Evolutionary conservation across 2,797 vertebrate species (phyloP), one percentile per base, ranked within the genome.

Genomic region (Loris lydekkerianus): DNA sequence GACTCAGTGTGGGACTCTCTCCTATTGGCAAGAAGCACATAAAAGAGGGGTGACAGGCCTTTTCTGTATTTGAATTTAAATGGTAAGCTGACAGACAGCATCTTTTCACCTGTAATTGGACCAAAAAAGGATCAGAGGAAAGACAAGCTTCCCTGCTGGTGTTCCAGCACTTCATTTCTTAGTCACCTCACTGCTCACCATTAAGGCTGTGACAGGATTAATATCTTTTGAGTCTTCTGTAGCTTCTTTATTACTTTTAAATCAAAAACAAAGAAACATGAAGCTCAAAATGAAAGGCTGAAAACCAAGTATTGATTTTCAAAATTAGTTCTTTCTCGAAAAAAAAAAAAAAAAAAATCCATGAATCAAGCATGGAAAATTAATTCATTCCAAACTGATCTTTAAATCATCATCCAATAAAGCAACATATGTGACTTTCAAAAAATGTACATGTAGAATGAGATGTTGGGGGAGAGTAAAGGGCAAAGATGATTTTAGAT

Each of bases 71-170:
- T 95, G 56, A 94, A 93, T 87, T 73, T 78, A 91, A 93, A 90
- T 14, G 70, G 84, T 56, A 93, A 31, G 17, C 72, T 89, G 78
- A 91, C 94, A 96, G 60, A 77, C 21, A 85, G 46, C 72, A 95
- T 80, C 91, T 94, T 97, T 92, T 85, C 86, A 95, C 83, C 67
- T 95, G 46, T 95, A 95, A 96, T 76, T 97, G 78, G 34, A 61
- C 31, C 20, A 63, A 65, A 70, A 87, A 80, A 76, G 27, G 40
- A 46, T 34, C 34, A 53, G n/a, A n/a, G 27, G 21, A 76, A 25
- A 72, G 75, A 2, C 3, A 46, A 20, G 60, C 31, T 29, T 17
- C 46, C 29, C 60, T 46, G 70, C 82, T 70, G 82, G n/a, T 82
- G 11, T 56, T 46, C 10, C 2, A 88, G 58, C 29, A 77, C 58